These are phyloP conservation scores for Hirundo rustica DNA, from an alignment of 2,797 vertebrate genomes.

Conservation along the genomic window DNA sequence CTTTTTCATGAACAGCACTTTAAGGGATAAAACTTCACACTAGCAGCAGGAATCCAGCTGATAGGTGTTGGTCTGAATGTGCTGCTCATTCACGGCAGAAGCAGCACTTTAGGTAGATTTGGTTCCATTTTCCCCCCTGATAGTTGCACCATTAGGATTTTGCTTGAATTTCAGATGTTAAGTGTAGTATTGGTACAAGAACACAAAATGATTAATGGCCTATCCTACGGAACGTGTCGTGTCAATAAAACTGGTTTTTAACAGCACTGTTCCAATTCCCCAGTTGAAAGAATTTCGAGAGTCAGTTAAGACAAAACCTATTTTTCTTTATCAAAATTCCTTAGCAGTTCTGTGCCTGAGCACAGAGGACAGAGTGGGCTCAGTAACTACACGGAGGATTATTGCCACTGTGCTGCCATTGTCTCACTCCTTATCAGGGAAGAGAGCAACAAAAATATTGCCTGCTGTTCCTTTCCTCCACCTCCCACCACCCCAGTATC, in stretches of 20 bases:
- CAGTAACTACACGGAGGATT: not conserved
- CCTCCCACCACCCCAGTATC: not conserved
- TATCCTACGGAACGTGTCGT: not conserved
- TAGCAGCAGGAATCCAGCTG: not conserved
- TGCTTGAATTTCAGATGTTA: not conserved
- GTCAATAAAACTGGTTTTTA: constrained; percentile 33
- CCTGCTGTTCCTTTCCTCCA: not conserved
- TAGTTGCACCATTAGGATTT: constrained; percentile 1
- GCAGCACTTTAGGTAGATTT: not conserved
- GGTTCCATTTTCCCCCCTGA: not conserved
- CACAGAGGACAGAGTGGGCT: not conserved
- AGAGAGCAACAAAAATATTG: not conserved
- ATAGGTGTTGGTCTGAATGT: not conserved
- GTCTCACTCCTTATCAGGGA: not conserved
- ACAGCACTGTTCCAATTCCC: constrained; percentile 1
- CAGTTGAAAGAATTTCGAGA: constrained; percentile 19
- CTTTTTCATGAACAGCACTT: not conserved
- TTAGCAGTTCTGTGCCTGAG: not conserved
- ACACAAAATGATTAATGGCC: not conserved
- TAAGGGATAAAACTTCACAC: not conserved
- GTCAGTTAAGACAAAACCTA: constrained; percentile 32
- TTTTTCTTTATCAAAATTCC: constrained; percentile 35
- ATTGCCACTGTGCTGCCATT: not conserved
- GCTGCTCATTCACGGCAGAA: not conserved
- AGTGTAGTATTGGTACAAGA: not conserved